These are phyloP conservation scores for Zeugodacus cucurbitae DNA, from an alignment of 1,140 invertebrate species.

Conservation along the genomic window DNA sequence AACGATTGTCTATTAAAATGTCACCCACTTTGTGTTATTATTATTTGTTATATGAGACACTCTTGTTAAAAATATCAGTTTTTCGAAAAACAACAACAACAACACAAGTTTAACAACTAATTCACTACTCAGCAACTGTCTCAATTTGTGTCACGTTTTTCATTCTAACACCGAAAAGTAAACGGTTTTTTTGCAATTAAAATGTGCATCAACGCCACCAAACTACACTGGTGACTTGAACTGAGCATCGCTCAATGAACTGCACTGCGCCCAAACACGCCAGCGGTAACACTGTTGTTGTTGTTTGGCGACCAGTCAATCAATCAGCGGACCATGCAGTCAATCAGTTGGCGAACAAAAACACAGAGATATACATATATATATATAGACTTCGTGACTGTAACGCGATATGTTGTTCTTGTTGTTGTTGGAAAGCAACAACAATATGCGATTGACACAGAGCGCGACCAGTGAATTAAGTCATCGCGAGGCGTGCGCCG, in stretches of 20 bases:
- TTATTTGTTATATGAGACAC: neutral
- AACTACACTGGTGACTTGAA: neutral
- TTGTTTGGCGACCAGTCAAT: conserved; percentile 11
- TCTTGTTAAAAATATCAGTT: too few relatives aligned
- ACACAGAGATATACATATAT: neutral
- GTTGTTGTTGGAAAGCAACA: neutral
- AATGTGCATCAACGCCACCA: neutral
- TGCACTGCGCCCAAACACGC: neutral
- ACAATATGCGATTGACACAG: neutral
- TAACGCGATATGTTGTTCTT: neutral
- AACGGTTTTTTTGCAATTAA: neutral
- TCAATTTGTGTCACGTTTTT: conserved; percentile 22
- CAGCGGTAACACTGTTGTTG: too few relatives aligned
- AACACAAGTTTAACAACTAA: neutral
- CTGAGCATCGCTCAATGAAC: neutral
- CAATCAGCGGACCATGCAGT: conserved; percentile 33
- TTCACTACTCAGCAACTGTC: neutral
- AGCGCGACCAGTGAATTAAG: conserved; percentile 11
- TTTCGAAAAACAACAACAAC: neutral
- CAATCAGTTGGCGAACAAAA: neutral
- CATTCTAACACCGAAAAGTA: neutral
- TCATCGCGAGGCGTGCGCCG: neutral
- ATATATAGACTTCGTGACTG: neutral
- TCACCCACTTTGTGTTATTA: neutral
- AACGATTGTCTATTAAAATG: neutral